Evolutionary conservation across 2,113 vertebrate genomes (phyloP).

Genomic region (Acanthochromis polyacanthus): DNA sequence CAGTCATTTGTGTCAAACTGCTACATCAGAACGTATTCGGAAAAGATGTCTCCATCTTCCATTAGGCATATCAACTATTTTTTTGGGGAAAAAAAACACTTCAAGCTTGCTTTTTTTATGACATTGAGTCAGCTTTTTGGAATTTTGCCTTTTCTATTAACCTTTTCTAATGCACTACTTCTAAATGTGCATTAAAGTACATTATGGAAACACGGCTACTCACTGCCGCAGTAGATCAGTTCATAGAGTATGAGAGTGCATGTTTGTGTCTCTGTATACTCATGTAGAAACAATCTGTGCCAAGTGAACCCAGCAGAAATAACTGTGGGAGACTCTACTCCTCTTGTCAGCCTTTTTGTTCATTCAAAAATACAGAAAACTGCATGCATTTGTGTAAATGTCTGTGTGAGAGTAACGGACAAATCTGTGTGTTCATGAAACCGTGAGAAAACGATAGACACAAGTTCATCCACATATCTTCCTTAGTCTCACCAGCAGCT

Average conservation of each 20-base stretch:
- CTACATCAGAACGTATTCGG: too few species aligned
- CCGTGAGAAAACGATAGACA: not conserved
- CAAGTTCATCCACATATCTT: constrained; percentile 23
- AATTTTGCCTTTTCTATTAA: too few species aligned
- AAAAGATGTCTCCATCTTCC: too few species aligned
- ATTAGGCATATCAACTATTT: too few species aligned
- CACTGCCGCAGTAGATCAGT: constrained; percentile 10
- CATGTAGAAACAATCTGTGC: not conserved
- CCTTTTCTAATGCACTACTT: too few species aligned
- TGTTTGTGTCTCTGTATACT: not conserved
- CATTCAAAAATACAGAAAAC: constrained; percentile 25
- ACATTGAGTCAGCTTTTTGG: too few species aligned
- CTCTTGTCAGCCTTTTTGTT: constrained; percentile 10
- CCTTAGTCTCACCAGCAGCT: constrained; percentile 23
- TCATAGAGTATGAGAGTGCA: not conserved
- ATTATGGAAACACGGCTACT: not conserved
- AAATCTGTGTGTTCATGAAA: not conserved
- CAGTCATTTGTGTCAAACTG: too few species aligned
- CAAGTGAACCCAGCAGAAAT: constrained; percentile 1
- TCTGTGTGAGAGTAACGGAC: not conserved
- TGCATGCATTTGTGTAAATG: not conserved
- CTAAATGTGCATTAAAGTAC: not conserved
- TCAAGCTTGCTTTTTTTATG: too few species aligned
- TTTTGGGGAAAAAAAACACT: too few species aligned
- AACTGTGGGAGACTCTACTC: constrained; percentile 7